Base-by-base conservation (phyloP, 2,797 vertebrate genomes). In the Halcyon badia region DNA sequence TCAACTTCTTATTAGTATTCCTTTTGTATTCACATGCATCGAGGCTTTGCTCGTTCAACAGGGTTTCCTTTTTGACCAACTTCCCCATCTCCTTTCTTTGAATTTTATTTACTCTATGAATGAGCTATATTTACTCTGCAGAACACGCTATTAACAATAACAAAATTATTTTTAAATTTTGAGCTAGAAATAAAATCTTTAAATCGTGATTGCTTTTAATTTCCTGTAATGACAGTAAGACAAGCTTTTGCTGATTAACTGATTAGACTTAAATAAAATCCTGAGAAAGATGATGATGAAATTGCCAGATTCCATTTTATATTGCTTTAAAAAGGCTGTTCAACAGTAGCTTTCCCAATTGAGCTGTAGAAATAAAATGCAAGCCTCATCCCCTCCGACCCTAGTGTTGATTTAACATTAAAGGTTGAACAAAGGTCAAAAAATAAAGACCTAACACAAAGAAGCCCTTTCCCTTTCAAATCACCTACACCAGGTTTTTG, bases 241-340 rank as follows among this genome's bases (percentile, higher is more conserved):
- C 8, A 69, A 75, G 42, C n/a, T 83, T 71, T 78, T 87, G 21
- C 61, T 94, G 58, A 96, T 95, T 82, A 92, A 84, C 42, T 85
- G 44, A 96, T 81, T 18, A 83, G 18, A 92, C 39, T 68, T 78
- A 13, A 42, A 37, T 52, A 76, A 87, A 77, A 73, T 28, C 19
- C 54, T 5, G 5, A 77, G 54, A 62, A 92, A 72, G 51, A 69
- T 21, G 15, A 77, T 31, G 48, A 76, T 46, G 12, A 87, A 92
- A 83, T 83, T 86, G 24, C 41, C 39, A 71, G 48, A 83, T 49
- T 20, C 10, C 9, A 56, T 76, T 87, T 78, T 11, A 78, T 28
- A 46, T 11, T 52, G 44, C 57, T 87, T 92, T 64, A 28, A 62
- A 91, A 88, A 85, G 21, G 7, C 10, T 70, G 26, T 25, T 93